Evolutionary conservation across 1,140 invertebrate genomes (phyloP), one percentile per base, ranked within the genome.

Genomic region (Heliconius himera): DNA sequence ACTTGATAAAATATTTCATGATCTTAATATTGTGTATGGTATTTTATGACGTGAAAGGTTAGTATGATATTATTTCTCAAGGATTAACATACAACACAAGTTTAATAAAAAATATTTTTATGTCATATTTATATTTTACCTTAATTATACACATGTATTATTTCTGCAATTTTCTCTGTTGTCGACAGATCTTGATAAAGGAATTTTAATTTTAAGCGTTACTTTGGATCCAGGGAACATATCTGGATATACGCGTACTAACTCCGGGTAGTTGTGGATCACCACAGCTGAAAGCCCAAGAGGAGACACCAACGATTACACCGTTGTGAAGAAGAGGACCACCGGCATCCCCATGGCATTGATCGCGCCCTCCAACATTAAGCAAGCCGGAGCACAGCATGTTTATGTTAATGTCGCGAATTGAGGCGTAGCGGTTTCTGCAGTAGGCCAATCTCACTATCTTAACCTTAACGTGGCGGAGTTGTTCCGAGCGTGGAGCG

Each of bases 301-400:
- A 81, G 71, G 41, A 74, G 56, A 83, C 46, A 20, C 81, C 81
- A 5, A 82, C 76, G 9, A 82, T 51, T 8, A 76, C 72, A 26
- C 74, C 76, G 72, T 82, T 77, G 73, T 80, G 81, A 8, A 79
- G 70, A 6, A 82, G 74, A 18, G 81, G 81, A 36, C 81, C 74
- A 36, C 81, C 80, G 56, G 76, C 74, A 49, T 81, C 80, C 11
- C 73, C 72, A 6, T 46, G 36, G 76, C 80, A 81, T 22, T 75
- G 60, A 20, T 71, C 80, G 36, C 66, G 76, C 9, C 73, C 73
- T 36, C 49, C 73, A 13, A 33, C 49, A 18, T 36, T n/a, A 1
- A 29, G 29, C 66, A 76, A 71, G 8, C 73, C 81, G 36, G 75
- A 66, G 29, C 81, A 82, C n/a, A 82, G 46, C 78, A 82, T 54